Percentiles rank a stretch among this genome's conserved stretches.
These are phyloP conservation scores for Pollenia labialis DNA, from an alignment of 2,888 invertebrate species.

Conservation along the genomic window DNA sequence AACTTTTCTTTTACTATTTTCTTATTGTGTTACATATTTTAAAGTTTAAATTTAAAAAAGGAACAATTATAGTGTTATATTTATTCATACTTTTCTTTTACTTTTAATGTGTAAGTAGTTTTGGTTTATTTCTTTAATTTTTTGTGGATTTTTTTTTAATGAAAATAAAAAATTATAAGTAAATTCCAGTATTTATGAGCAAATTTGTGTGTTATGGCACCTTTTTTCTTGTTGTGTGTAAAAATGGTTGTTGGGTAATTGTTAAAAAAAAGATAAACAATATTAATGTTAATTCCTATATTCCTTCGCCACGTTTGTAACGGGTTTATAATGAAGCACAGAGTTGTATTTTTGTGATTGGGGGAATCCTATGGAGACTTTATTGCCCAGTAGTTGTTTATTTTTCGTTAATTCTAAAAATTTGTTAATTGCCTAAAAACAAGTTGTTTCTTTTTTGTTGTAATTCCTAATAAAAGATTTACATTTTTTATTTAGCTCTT, in stretches of 20 bases:
- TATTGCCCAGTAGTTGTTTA: constrained; percentile 28
- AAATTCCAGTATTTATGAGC: constrained; percentile 67
- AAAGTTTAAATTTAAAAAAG: constrained; percentile 63
- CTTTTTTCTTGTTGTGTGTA: constrained; percentile 42
- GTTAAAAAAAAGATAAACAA: not conserved
- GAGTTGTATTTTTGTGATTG: constrained; percentile 37
- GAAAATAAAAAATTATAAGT: constrained; percentile 11
- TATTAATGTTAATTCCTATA: too few relatives aligned
- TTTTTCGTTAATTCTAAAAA: constrained; percentile 62
- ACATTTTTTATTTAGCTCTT: constrained; percentile 63
- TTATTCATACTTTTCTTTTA: constrained; percentile 37
- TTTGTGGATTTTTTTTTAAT: constrained; percentile 45
- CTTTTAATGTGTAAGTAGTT: constrained; percentile 68
- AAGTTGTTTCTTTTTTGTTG: constrained; percentile 54
- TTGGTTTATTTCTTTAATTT: constrained; percentile 28
- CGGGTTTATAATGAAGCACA: constrained; percentile 15
- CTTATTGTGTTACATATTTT: constrained; percentile 48
- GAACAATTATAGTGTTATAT: constrained; percentile 71
- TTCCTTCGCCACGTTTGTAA: not conserved
- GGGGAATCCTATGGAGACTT: constrained; percentile 25
- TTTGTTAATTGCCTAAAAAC: constrained; percentile 72
- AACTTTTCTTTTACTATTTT: constrained; percentile 34
- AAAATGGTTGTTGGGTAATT: constrained; percentile 37
- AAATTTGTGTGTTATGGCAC: constrained; percentile 69
- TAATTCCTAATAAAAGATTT: constrained; percentile 64